Percentiles rank a stretch among this genome's conserved stretches.
phyloP scores from a whole-genome alignment of 2,888 invertebrate genomes.

The Coleophora flavipennella region DNA sequence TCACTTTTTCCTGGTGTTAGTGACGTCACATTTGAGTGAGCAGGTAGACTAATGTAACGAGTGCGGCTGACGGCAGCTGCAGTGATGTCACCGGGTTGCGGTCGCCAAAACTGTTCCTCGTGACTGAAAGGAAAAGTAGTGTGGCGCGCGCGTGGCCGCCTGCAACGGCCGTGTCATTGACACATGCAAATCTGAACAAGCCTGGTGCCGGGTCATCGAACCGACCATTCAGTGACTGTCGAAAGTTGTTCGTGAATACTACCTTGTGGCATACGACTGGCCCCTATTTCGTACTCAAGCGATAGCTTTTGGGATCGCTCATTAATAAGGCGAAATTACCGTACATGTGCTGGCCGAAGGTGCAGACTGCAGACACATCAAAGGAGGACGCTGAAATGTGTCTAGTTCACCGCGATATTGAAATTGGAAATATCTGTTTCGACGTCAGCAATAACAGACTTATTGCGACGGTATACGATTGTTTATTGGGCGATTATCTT shows the following conservation, averaged over 20 bases:
- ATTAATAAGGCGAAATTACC: conserved; percentile 42
- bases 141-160: conserved; percentile 26
- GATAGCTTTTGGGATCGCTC: conserved; percentile 35
- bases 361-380: conserved; percentile 28
- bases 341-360: no score
- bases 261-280: conserved; percentile 40
- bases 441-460: conserved; percentile 24
- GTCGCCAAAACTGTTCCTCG: conserved; percentile 52
- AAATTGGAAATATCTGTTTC: conserved; percentile 19
- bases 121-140: conserved; percentile 66
- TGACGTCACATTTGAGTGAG: no score
- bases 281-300: conserved; percentile 30
- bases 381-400: conserved; percentile 40
- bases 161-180: conserved; percentile 60
- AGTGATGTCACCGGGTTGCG: conserved; percentile 60
- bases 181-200: conserved; percentile 67
- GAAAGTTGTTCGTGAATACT: conserved; percentile 61
- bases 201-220: conserved; percentile 59
- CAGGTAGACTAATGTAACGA: no score
- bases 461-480: conserved; percentile 28
- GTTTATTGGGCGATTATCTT: conserved; percentile 25
- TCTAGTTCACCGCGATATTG: conserved; percentile 37
- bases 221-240: conserved; percentile 67
- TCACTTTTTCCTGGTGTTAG: no score
- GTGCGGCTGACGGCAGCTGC: neutral